Base-by-base conservation (phyloP, 2,797 vertebrate species). In the Avahi laniger region DNA sequence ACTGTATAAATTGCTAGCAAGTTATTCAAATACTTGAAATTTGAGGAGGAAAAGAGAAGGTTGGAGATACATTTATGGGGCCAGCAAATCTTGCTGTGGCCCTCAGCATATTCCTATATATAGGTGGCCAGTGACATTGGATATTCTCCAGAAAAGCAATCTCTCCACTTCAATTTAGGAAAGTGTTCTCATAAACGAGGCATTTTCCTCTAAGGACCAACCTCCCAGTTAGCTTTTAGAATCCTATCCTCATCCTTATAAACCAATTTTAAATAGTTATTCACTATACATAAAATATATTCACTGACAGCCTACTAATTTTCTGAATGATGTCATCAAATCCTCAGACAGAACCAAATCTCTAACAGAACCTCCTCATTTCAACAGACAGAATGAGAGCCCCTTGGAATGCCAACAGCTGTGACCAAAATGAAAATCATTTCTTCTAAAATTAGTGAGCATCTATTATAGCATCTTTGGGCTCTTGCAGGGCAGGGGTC, bases 341-440 rank as follows among this genome's bases (percentile, higher is more conserved):
- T 73, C 67, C 76, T 87, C 14, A 14, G 90, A 89, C 12, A 81
- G 80, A 78, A 94, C 35, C 26, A 83, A 89, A 46, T 48, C 82
- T 95, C 73, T 83, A 41, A 82, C 41, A 57, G n/a, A 73, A 35
- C 20, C 73, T 96, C 33, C 79, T 91, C 41, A 30, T 65, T 79
- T 94, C 85, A 79, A 72, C 17, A 79, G 52, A 59, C 57, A 95
- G 92, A 72, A 91, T 18, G n/a, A 61, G 63, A 91, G 50, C 35
- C 73, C 35, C 26, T 84, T 91, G 95, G 95, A 97, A 97, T 97
- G 94, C 54, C 82, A 73, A 91, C 96, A 97, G 95, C 97, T 97
- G 96, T 57, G 38, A 80, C 38, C 80, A 83, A 94, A 87, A 91
- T 50, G 69, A 91, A 96, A 87, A 95, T 61, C 14, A 83, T 76